Percentiles rank a stretch among this genome's conserved stretches.
These are phyloP conservation scores for Andrena trimmerana DNA, from an alignment of 2,888 invertebrate genomes.

Conservation along the genomic window DNA sequence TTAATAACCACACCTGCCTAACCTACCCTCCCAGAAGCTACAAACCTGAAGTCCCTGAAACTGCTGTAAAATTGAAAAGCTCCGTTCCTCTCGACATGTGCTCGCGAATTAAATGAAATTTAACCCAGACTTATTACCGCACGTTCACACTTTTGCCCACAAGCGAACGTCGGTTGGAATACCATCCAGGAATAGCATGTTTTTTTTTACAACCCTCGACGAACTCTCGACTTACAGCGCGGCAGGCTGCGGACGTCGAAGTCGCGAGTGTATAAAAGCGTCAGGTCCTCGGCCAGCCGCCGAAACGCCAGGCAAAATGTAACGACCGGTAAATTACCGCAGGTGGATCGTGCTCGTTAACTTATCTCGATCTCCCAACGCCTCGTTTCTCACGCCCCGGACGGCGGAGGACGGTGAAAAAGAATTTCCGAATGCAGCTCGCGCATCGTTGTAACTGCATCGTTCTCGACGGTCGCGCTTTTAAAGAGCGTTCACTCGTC, in stretches of 20 bases:
- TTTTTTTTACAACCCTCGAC: background rate
- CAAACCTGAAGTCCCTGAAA: too few species aligned
- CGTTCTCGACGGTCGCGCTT: constrained; percentile 41
- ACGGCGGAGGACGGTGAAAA: constrained; percentile 66
- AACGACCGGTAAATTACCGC: constrained; percentile 46
- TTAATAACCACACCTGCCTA: too few species aligned
- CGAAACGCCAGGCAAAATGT: constrained; percentile 37
- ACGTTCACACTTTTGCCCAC: background rate
- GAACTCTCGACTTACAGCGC: constrained; percentile 9
- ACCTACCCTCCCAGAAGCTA: too few species aligned
- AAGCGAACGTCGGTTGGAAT: background rate
- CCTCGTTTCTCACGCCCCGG: constrained; percentile 33
- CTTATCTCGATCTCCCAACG: constrained; percentile 70
- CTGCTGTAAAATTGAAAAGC: too few species aligned
- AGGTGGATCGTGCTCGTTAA: constrained; percentile 66
- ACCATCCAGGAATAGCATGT: background rate
- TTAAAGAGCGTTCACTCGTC: background rate
- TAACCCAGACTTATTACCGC: background rate
- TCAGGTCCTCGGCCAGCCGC: constrained; percentile 10
- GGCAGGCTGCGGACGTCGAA: constrained; percentile 2
- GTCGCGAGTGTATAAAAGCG: constrained; percentile 15
- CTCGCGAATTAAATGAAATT: constrained; percentile 4
- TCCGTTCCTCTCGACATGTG: too few species aligned
- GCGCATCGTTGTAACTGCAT: constrained; percentile 64
- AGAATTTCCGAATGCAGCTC: constrained; percentile 72